Percentiles rank a stretch among this genome's conserved stretches.
phyloP scores from a whole-genome alignment of 2,113 vertebrate species.

The Anguilla rostrata region DNA sequence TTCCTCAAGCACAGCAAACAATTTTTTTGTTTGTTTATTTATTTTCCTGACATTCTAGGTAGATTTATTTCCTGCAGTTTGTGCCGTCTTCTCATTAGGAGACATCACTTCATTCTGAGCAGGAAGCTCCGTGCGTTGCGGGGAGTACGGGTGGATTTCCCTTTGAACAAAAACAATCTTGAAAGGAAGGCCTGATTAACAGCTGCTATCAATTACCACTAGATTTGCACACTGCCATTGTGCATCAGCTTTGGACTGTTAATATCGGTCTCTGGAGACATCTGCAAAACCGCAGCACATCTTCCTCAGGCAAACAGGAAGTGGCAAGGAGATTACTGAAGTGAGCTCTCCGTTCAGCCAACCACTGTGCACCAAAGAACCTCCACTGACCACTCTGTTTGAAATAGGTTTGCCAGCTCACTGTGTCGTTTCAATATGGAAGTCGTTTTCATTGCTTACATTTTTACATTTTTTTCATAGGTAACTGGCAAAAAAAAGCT shows the following conservation, averaged over 20 bases:
- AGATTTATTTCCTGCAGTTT: background rate
- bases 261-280: background rate
- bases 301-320: background rate
- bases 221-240: background rate
- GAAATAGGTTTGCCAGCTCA: background rate
- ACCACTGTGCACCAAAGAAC: background rate
- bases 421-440: background rate
- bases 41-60: background rate
- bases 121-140: background rate
- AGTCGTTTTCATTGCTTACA: background rate
- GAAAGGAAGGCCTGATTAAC: background rate
- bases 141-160: background rate
- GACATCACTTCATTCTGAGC: background rate
- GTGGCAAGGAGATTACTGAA: background rate
- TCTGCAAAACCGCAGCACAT: background rate
- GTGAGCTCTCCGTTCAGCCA: background rate
- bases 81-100: background rate
- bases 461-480: background rate
- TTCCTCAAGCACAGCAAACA: background rate
- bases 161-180: background rate
- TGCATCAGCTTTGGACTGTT: background rate
- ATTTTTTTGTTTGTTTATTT: background rate
- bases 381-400: background rate
- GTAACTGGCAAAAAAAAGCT: background rate
- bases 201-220: constrained; percentile 8